These are phyloP conservation scores for Alloscopus bannaensis DNA, from an alignment of 2,888 invertebrate genomes.

Conservation along the genomic window DNA sequence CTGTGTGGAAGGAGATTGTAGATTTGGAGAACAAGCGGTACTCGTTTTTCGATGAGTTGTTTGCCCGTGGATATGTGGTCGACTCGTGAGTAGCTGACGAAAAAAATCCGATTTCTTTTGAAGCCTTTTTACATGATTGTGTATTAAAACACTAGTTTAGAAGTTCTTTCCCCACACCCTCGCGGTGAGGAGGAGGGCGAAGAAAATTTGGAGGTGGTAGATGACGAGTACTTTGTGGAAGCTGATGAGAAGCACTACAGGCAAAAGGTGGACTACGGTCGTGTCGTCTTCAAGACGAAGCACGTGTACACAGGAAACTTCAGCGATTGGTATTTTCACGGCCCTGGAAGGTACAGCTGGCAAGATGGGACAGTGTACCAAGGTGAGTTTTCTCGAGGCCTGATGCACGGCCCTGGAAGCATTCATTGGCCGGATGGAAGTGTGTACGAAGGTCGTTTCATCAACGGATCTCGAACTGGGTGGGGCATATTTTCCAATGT, in stretches of 20 bases:
- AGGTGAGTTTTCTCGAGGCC: conserved; percentile 67
- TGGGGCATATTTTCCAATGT: conserved; percentile 67
- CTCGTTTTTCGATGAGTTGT: conserved; percentile 71
- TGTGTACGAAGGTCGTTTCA: conserved; percentile 69
- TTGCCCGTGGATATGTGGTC: conserved; percentile 65
- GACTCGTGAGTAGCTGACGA: conserved; percentile 67
- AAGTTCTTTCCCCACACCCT: conserved; percentile 35
- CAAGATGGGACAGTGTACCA: conserved; percentile 68
- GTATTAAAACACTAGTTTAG: conserved; percentile 27
- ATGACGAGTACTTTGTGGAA: conserved; percentile 65
- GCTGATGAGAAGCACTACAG: conserved; percentile 60
- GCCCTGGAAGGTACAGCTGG: conserved; percentile 70
- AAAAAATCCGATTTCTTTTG: conserved; percentile 14
- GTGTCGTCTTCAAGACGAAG: conserved; percentile 71
- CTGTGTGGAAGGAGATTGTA: conserved; percentile 55
- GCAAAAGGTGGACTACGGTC: conserved; percentile 67
- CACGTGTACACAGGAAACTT: conserved; percentile 71
- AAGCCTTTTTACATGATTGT: conserved; percentile 29
- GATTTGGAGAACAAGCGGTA: conserved; percentile 62
- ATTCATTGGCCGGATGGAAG: conserved; percentile 67
- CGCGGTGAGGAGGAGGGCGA: conserved; percentile 16
- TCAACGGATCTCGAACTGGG: conserved; percentile 59
- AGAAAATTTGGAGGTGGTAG: conserved; percentile 30
- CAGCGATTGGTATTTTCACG: conserved; percentile 69
- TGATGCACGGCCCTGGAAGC: conserved; percentile 68